Evolutionary conservation across 2,888 invertebrate species (phyloP), one percentile per base, ranked within the genome.

Genomic region (Meteorus cinctellus): DNA sequence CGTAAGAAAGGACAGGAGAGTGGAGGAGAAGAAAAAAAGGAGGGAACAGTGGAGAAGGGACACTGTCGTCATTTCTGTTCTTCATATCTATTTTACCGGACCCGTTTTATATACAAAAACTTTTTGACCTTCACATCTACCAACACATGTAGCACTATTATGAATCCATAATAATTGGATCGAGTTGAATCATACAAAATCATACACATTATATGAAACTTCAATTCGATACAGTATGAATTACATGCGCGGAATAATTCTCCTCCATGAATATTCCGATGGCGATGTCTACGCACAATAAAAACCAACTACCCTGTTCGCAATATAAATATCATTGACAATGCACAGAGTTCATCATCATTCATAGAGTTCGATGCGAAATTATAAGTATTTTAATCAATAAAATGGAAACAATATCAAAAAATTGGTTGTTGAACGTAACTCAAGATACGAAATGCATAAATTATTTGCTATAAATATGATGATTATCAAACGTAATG

Each of bases 1-100:
- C 34, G 24, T 27, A 71, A 60, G 67, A 68, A 68, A 55, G 29
- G 19, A 48, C 45, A 55, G 27, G n/a, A 48, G 45, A 24, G 19
- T n/a, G n/a, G 5, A 55, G 1, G n/a, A 55, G 6, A 24, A 48
- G 16, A 16, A 48, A n/a, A n/a, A n/a, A 48, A 4, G 6, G n/a
- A 48, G n/a, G n/a, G 6, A 48, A 48, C 3, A 48, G n/a, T 48
- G n/a, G n/a, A 48, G 14, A n/a, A n/a, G 55, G 19, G 19, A 55
- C 55, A 24, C 24, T 55, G 55, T 55, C 55, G 55, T 19, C 55
- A 55, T 19, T 55, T 8, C 19, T 55, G 8, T 55, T 55, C 48
- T 19, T 55, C 2, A 19, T 55, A n/a, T 19, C 55, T 55, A 8
- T 24, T 8, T 19, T 19, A 55, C 19, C 8, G 24, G 4, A 16